Evolutionary conservation across 2,888 invertebrate species (phyloP).

Genomic region (Rhimphoctona megacephalus): DNA sequence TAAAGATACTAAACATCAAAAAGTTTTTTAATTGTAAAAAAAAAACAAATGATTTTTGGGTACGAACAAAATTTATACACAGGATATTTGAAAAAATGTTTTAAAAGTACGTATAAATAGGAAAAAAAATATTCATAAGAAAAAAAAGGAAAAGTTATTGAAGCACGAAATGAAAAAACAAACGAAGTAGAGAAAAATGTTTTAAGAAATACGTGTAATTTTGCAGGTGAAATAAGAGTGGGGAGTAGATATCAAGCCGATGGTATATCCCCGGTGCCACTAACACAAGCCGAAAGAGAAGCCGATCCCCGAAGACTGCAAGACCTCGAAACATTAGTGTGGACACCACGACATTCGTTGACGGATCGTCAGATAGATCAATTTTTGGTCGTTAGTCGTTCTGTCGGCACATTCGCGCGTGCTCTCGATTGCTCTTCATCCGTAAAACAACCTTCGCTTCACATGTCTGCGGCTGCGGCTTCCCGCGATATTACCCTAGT

Average conservation of each 20-base stretch:
- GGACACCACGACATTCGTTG: constrained; percentile 96
- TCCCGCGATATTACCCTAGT: constrained; percentile 98
- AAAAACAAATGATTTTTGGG: no score
- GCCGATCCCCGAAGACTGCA: constrained; percentile 89
- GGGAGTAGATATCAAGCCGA: constrained; percentile 99
- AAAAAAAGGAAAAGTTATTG: no score
- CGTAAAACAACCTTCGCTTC: constrained; percentile 98
- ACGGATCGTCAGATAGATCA: constrained; percentile 99
- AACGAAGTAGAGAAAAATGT: neutral
- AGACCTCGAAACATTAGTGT: constrained; percentile 96
- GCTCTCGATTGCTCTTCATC: constrained; percentile 99
- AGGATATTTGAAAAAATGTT: no score
- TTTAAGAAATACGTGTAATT: neutral
- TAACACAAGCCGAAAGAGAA: constrained; percentile 85
- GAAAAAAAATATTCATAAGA: no score
- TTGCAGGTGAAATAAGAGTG: constrained; percentile 87
- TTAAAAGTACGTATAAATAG: no score
- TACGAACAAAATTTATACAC: no score
- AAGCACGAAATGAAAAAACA: no score
- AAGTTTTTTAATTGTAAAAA: no score
- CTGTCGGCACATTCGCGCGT: constrained; percentile 99
- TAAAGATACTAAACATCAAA: no score
- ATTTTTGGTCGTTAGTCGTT: constrained; percentile 97
- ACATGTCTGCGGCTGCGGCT: constrained; percentile 99
- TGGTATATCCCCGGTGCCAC: constrained; percentile 88